Evolutionary conservation across 2,797 vertebrate genomes (phyloP).

Genomic region (Loris lydekkerianus): DNA sequence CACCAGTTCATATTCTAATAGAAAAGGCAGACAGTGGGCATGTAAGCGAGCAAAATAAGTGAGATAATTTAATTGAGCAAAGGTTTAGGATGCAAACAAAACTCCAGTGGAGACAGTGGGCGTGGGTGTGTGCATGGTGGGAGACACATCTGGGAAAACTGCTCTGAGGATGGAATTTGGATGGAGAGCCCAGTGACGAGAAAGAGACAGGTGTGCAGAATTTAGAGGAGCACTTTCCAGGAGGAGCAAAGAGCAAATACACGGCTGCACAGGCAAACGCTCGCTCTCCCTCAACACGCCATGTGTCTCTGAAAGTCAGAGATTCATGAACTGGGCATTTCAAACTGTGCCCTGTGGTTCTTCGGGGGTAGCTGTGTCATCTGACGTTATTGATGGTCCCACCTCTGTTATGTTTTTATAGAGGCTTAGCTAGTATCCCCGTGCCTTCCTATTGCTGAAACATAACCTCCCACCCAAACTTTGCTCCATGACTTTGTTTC

Average conservation of each 20-base stretch:
- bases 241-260: background rate
- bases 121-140: rapidly evolving
- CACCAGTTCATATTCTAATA: background rate
- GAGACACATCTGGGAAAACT: background rate
- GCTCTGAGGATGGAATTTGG: background rate
- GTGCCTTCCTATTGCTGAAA: background rate
- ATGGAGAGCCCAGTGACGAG: background rate
- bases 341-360: rapidly evolving
- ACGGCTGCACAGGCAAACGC: rapidly evolving
- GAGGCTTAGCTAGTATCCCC: background rate
- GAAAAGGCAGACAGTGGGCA: too few relatives aligned
- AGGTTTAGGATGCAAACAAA: rapidly evolving
- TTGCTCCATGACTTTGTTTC: background rate
- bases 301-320: background rate
- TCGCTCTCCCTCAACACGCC: background rate
- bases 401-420: background rate
- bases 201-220: background rate
- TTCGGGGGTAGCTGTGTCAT: background rate
- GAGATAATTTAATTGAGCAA: background rate
- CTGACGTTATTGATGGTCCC: too few relatives aligned
- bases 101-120: too few relatives aligned
- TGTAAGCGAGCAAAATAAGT: rapidly evolving
- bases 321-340: rapidly evolving
- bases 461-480: too few relatives aligned
- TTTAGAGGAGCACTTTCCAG: background rate